A percentile compares a stretch with the other conserved stretches of the same genome.
Evolutionary conservation across 92 coral and sea anemone species (phyloP).

Genomic region (Epizoanthus illoricatus): DNA sequence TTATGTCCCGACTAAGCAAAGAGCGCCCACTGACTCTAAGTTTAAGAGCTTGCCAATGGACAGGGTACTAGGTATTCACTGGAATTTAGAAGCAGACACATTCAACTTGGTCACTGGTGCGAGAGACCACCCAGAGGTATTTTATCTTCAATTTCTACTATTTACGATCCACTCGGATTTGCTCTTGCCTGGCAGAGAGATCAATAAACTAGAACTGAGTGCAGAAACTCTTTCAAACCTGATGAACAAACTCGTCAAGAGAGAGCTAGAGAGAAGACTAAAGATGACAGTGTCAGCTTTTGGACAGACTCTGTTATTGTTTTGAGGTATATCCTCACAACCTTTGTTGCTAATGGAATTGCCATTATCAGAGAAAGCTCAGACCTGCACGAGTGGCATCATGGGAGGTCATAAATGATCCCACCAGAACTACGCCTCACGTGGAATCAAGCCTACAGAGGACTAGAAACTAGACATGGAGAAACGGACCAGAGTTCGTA

Average conservation of each 20-base stretch:
- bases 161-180: slow-evolving; percentile 67
- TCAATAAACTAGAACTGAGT: slow-evolving; percentile 57
- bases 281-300: slow-evolving; percentile 50
- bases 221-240: slow-evolving; percentile 54
- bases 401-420: slow-evolving; percentile 44
- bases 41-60: slow-evolving; percentile 53
- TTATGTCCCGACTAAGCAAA: slow-evolving; percentile 56
- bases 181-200: slow-evolving; percentile 64
- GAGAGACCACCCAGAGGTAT: slow-evolving; percentile 57
- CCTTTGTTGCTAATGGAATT: slow-evolving; percentile 58
- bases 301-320: slow-evolving; percentile 73
- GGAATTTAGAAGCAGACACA: slow-evolving; percentile 59
- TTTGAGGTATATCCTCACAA: slow-evolving; percentile 45
- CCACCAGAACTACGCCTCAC: slow-evolving; percentile 64
- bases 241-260: too few relatives aligned
- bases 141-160: slow-evolving; percentile 62
- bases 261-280: slow-evolving; percentile 47
- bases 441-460: slow-evolving; percentile 57
- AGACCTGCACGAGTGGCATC: slow-evolving; percentile 50
- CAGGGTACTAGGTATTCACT: slow-evolving; percentile 60
- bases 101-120: slow-evolving; percentile 34
- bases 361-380: slow-evolving; percentile 49
- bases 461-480: slow-evolving; percentile 49
- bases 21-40: slow-evolving; percentile 39
- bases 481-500: slow-evolving; percentile 56